phyloP scores from a whole-genome alignment of 1,140 invertebrate species.

The Choristoneura fumiferana region DNA sequence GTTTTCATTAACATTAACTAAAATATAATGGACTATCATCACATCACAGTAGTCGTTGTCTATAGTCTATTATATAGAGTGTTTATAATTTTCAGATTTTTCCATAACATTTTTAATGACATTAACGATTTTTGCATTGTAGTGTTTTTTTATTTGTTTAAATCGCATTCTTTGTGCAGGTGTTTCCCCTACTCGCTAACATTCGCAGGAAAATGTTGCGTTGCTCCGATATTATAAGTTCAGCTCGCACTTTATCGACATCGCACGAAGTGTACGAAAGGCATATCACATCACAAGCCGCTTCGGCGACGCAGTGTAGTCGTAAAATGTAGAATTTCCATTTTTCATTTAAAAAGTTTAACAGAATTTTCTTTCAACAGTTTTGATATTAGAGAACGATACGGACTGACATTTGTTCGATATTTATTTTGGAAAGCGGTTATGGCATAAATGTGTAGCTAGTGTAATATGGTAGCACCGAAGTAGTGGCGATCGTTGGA shows the following conservation, averaged over 20 bases:
- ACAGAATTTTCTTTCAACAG: no score
- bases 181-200: constrained; percentile 74
- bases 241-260: constrained; percentile 49
- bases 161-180: constrained; percentile 75
- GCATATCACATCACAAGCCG: constrained; percentile 53
- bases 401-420: constrained; percentile 35
- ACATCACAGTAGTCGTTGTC: constrained; percentile 1
- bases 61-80: constrained; percentile 47
- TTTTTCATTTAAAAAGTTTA: no score
- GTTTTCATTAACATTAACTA: constrained; percentile 40
- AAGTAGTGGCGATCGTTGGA: constrained; percentile 24
- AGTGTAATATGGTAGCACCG: constrained; percentile 64
- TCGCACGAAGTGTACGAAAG: constrained; percentile 62
- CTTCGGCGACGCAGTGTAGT: constrained; percentile 46
- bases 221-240: constrained; percentile 64
- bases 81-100: constrained; percentile 47
- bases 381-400: background rate
- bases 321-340: no score
- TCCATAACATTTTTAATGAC: constrained; percentile 63
- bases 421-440: constrained; percentile 58
- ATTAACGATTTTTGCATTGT: constrained; percentile 70
- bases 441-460: constrained; percentile 63
- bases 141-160: constrained; percentile 71
- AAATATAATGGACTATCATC: constrained; percentile 44
- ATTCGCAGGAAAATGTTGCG: constrained; percentile 77